Evolutionary conservation across 2,113 vertebrate genomes (phyloP), one percentile per base, ranked within the genome.

Genomic region (Dicentrarchus labrax): DNA sequence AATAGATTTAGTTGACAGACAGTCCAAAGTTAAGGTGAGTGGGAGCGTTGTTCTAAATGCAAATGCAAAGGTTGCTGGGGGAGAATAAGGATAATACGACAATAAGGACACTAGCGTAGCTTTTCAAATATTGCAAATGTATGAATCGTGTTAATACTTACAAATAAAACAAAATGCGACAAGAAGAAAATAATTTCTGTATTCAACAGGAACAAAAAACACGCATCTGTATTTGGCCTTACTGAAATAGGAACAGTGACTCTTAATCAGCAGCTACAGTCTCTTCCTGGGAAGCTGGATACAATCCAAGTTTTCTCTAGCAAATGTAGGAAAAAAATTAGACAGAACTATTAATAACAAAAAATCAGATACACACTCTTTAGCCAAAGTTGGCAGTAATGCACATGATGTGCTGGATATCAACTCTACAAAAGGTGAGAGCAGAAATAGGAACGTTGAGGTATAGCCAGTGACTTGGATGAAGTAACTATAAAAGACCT

Each of bases 11-110:
- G 43, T 21, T 77, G 41, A 51, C 56, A 24, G 6, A 21, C 21
- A 62, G 74, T 82, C 61, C 79, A 82, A 67, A 81, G 62, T 74
- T 45, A 53, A 76, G 21, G 15, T 67, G 4, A n/a, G 19, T 66
- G 10, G 7, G 6, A 60, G 53, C 1, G 0, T 9, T n/a, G 30
- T 67, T 9, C 22, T 24, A 47, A 19, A 65, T 65, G 6, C 11
- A 80, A 57, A 15, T 22, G n/a, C 5, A 65, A 54, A 53, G 45
- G n/a, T 53, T 65, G 17, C 53, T 24, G 13, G 22, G 2, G 24
- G 19, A 39, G 24, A 43, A 50, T 11, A 47, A 11, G 5, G 12
- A 38, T 12, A 60, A 45, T 4, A 30, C 2, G 30, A 30, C 1
- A 30, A 30, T 3, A 11, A 5, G 4, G 43, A 21, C 39, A 13